A percentile compares a stretch with the other conserved stretches of the same genome.
Evolutionary conservation across 1,140 invertebrate genomes (phyloP).

Genomic region (Bicyclus anynana): DNA sequence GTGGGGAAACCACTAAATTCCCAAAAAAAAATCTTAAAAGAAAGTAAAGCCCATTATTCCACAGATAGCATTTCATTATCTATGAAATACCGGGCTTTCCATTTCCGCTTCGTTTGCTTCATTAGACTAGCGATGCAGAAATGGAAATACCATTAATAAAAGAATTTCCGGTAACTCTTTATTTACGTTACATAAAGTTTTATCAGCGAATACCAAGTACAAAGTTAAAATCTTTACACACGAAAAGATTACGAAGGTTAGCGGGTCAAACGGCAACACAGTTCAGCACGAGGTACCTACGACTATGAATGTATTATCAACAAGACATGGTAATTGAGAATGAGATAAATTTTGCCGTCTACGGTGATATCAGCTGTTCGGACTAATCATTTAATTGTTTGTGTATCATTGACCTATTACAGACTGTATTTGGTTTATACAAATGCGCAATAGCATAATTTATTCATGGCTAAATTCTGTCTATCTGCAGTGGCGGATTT

Average conservation of each 20-base stretch:
- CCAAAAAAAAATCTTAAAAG: too few species aligned
- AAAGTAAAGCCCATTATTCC: too few species aligned
- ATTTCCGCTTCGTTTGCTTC: too few species aligned
- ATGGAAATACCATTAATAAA: neutral
- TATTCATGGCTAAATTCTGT: neutral
- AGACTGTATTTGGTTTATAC: neutral
- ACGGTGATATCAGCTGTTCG: constrained; percentile 8
- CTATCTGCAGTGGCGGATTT: too few species aligned
- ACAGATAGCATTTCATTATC: too few species aligned
- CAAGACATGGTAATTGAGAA: constrained; percentile 12
- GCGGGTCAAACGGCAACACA: constrained; percentile 36
- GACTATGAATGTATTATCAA: too few species aligned
- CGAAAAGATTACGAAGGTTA: constrained; percentile 47
- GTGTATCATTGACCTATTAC: constrained; percentile 19
- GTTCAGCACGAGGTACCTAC: constrained; percentile 11
- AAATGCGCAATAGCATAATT: constrained; percentile 13
- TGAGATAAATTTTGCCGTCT: constrained; percentile 24
- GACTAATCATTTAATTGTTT: constrained; percentile 7
- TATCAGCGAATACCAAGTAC: constrained; percentile 6
- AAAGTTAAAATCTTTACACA: constrained; percentile 6
- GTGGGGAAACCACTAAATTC: too few species aligned
- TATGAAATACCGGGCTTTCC: too few species aligned
- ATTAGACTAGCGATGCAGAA: too few species aligned
- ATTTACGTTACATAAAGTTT: constrained; percentile 10
- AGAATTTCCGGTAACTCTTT: constrained; percentile 1